A percentile compares a stretch with the other conserved stretches of the same genome.
Evolutionary conservation across 1,140 invertebrate species (phyloP).

Genomic region (Aleiodes sp.): DNA sequence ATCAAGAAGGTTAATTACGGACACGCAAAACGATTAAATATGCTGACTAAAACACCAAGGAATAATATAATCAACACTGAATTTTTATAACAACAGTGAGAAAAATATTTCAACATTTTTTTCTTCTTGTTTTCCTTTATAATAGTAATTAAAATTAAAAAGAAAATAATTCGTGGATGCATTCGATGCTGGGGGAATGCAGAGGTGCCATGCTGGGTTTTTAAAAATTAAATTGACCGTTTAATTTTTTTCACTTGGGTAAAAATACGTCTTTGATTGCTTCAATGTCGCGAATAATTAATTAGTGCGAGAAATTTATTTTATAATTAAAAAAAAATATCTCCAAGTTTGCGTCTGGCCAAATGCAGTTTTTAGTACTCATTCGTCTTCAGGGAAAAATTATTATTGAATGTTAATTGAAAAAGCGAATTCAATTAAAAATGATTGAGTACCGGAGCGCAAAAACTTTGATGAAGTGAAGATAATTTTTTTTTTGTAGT

Average conservation of each 20-base stretch:
- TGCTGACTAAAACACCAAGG: slow-evolving; percentile 60
- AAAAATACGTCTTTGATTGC: slow-evolving; percentile 53
- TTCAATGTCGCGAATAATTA: neutral
- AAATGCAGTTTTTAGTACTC: too few relatives aligned
- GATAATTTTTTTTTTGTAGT: neutral
- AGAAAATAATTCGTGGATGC: slow-evolving; percentile 35
- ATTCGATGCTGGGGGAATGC: slow-evolving; percentile 52
- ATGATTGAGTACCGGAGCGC: neutral
- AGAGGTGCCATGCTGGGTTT: slow-evolving; percentile 52
- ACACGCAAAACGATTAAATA: slow-evolving; percentile 52
- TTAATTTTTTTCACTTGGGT: slow-evolving; percentile 54
- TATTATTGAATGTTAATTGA: too few relatives aligned
- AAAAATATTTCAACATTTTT: neutral
- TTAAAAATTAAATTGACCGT: slow-evolving; percentile 35
- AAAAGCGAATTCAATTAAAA: neutral
- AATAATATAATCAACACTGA: slow-evolving; percentile 40
- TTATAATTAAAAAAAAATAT: too few relatives aligned
- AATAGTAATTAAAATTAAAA: too few relatives aligned
- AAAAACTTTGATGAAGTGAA: neutral
- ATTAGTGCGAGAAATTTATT: too few relatives aligned
- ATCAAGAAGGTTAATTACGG: slow-evolving; percentile 7
- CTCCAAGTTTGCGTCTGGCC: too few relatives aligned
- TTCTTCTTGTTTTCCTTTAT: neutral
- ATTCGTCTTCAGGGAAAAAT: too few relatives aligned
- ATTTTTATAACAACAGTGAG: slow-evolving; percentile 32